A percentile compares a stretch with the other conserved stretches of the same genome.
Conservation (phyloP, 2,888 invertebrate genomes). For the Idaea biselata region DNA sequence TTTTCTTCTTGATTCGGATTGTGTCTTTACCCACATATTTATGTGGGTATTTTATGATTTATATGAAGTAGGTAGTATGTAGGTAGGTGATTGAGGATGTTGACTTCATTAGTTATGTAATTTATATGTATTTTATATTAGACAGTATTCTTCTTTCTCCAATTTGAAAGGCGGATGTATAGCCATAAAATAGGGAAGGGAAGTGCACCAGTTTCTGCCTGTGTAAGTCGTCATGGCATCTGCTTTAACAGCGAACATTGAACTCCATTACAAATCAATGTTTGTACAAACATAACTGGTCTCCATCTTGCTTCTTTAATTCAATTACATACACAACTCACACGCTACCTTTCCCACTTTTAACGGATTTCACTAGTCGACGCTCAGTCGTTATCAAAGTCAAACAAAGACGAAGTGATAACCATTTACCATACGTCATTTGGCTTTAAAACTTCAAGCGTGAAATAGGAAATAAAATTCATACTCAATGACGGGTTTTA, state of each 20-base stretch:
- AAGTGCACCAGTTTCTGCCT: slow-evolving; percentile 19
- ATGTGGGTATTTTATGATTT: not conserved
- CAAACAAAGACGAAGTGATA: not conserved
- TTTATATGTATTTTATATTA: not conserved
- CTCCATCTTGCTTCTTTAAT: slow-evolving; percentile 43
- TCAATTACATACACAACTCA: slow-evolving; percentile 38
- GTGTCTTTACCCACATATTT: not conserved
- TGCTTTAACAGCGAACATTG: slow-evolving; percentile 64
- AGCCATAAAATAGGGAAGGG: not conserved
- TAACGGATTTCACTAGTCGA: slow-evolving; percentile 5
- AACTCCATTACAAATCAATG: slow-evolving; percentile 57
- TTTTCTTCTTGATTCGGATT: not conserved
- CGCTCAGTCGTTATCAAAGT: not conserved
- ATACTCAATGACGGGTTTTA: too few relatives aligned
- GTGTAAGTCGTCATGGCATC: slow-evolving; percentile 39
- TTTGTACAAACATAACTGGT: slow-evolving; percentile 54
- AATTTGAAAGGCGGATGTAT: not conserved
- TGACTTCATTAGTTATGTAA: not conserved
- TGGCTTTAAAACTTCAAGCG: too few relatives aligned
- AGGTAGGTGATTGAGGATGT: not conserved
- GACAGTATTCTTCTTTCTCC: not conserved
- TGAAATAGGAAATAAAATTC: too few relatives aligned
- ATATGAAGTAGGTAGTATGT: not conserved
- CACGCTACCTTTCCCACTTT: slow-evolving; percentile 31
- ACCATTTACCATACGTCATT: too few relatives aligned